These are phyloP conservation scores for Tachysurus fulvidraco DNA, from an alignment of 2,113 vertebrate species.

Conservation along the genomic window DNA sequence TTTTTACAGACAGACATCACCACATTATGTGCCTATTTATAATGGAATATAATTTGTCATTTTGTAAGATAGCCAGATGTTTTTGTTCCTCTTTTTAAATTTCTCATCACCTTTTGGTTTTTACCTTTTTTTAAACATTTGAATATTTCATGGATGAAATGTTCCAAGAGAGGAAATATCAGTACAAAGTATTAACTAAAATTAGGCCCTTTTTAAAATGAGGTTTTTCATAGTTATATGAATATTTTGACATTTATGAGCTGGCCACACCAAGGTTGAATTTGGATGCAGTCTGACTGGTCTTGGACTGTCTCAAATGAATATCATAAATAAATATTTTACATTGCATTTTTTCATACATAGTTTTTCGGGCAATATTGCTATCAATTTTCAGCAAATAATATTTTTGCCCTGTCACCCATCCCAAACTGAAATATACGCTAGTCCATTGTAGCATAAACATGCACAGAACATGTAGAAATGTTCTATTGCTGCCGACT, in stretches of 20 bases:
- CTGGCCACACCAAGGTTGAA: background rate
- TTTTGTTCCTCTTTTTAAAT: constrained; percentile 31
- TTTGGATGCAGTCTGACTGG: background rate
- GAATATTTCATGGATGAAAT: background rate
- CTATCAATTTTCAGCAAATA: background rate
- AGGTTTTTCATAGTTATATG: background rate
- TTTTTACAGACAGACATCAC: constrained; percentile 51
- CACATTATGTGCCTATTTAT: background rate
- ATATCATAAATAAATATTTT: background rate
- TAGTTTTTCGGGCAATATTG: background rate
- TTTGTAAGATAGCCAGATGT: constrained; percentile 9
- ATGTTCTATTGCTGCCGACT: constrained; percentile 55
- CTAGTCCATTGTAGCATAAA: background rate
- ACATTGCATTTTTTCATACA: too few relatives aligned
- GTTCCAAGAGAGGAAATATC: background rate
- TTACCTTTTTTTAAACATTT: background rate
- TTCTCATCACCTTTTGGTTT: background rate
- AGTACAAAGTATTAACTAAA: background rate
- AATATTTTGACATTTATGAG: background rate
- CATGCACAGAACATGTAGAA: background rate
- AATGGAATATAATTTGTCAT: background rate
- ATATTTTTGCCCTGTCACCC: background rate
- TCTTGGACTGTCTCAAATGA: background rate
- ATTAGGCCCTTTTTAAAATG: too few relatives aligned
- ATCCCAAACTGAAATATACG: background rate